Conservation (phyloP, 2,797 vertebrate species). For the Tachyglossus aculeatus region DNA sequence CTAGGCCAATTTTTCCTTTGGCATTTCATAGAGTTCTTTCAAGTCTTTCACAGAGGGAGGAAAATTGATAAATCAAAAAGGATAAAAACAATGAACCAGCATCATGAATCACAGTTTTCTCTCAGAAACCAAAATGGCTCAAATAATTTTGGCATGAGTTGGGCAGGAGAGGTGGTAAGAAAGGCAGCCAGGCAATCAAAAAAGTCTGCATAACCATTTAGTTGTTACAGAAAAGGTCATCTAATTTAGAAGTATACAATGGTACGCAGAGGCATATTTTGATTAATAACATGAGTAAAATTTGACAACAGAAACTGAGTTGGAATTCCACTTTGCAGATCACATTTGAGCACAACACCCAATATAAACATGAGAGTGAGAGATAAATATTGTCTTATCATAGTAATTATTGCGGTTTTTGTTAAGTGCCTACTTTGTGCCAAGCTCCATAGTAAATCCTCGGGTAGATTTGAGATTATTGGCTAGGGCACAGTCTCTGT, state of each 20-base stretch:
- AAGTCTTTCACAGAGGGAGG: slow-evolving; percentile 13
- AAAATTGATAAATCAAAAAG: slow-evolving; percentile 40
- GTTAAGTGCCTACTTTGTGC: too few species aligned
- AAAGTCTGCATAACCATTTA: slow-evolving; percentile 34
- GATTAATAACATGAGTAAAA: slow-evolving; percentile 20
- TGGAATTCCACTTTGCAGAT: neutral
- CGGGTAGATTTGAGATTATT: too few species aligned
- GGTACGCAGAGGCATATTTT: slow-evolving; percentile 5
- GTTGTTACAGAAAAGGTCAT: slow-evolving; percentile 12
- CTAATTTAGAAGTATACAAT: slow-evolving; percentile 29
- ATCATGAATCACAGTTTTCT: slow-evolving; percentile 15
- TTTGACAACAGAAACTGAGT: neutral
- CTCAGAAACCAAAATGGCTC: slow-evolving; percentile 27
- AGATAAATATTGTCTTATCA: too few species aligned
- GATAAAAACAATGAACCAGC: slow-evolving; percentile 26
- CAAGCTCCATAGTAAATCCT: too few species aligned
- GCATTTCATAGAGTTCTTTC: slow-evolving; percentile 18
- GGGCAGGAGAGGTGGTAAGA: slow-evolving; percentile 5
- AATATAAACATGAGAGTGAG: too few species aligned
- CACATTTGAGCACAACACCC: neutral
- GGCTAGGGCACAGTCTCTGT: too few species aligned
- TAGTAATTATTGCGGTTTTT: too few species aligned
- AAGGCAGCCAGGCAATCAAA: neutral
- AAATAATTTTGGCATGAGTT: slow-evolving; percentile 26
- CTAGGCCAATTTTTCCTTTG: neutral